These are phyloP conservation scores for Therioaphis trifolii DNA, from an alignment of 2,888 invertebrate species.

Conservation along the genomic window DNA sequence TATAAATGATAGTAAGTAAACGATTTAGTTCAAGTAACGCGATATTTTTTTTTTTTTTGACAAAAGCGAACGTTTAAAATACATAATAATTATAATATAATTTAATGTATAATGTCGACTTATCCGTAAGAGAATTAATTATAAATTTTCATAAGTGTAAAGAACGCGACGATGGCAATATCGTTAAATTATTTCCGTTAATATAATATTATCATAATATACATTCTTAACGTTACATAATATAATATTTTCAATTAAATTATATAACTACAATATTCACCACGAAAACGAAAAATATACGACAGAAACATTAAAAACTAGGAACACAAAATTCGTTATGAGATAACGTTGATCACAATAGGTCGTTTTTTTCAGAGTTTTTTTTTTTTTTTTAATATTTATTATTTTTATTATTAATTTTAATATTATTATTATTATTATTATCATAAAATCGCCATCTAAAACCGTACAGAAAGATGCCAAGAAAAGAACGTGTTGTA, in stretches of 20 bases:
- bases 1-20: not conserved
- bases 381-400: not conserved
- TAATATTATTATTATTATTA: too few species aligned
- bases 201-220: slow-evolving; percentile 21
- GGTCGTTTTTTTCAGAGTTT: slow-evolving; percentile 17
- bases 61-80: slow-evolving; percentile 49
- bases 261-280: slow-evolving; percentile 15
- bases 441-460: too few species aligned
- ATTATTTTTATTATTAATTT: too few species aligned
- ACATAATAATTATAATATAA: not conserved
- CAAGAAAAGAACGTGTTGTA: too few species aligned
- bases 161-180: slow-evolving; percentile 16
- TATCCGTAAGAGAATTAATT: slow-evolving; percentile 10
- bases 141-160: slow-evolving; percentile 9
- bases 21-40: slow-evolving; percentile 36
- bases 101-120: slow-evolving; percentile 3
- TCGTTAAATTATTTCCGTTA: slow-evolving; percentile 10
- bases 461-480: too few species aligned
- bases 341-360: slow-evolving; percentile 55
- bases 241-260: not conserved
- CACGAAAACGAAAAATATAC: slow-evolving; percentile 18
- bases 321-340: slow-evolving; percentile 59
- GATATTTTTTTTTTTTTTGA: slow-evolving; percentile 38
- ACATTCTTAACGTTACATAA: slow-evolving; percentile 41
- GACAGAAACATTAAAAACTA: slow-evolving; percentile 50